These are phyloP conservation scores for Struthidea cinerea DNA, from an alignment of 2,113 vertebrate genomes.

Conservation along the genomic window DNA sequence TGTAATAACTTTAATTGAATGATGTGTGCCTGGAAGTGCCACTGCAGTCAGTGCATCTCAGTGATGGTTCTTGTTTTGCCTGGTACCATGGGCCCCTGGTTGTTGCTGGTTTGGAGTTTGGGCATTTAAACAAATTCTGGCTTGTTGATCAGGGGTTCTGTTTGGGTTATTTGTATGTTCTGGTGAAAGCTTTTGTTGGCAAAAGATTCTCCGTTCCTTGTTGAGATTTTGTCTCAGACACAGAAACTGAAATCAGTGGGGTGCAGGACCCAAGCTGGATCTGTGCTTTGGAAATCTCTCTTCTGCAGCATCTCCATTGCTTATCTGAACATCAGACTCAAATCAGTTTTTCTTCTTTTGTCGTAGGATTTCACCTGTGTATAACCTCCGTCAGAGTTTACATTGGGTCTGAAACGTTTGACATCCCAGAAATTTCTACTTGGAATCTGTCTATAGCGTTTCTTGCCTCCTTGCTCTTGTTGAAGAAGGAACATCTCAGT, in stretches of 20 bases:
- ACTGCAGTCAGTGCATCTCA: background rate
- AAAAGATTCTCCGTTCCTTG: background rate
- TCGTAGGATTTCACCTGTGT: background rate
- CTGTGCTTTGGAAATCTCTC: background rate
- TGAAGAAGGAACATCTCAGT: background rate
- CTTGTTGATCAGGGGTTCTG: background rate
- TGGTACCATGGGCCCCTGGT: accelerated
- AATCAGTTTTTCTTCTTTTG: background rate
- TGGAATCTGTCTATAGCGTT: background rate
- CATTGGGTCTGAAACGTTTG: background rate
- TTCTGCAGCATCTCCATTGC: background rate
- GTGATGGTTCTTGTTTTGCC: background rate
- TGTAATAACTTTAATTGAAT: background rate
- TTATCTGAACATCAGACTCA: background rate
- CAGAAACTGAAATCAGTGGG: background rate
- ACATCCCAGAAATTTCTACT: background rate
- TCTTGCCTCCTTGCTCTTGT: background rate
- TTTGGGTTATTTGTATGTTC: background rate
- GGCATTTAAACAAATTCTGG: background rate
- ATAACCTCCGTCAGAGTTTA: background rate
- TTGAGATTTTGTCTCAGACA: background rate
- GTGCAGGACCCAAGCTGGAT: background rate
- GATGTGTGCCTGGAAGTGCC: background rate
- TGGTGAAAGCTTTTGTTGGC: background rate
- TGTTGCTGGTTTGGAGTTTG: background rate